Evolutionary conservation across 23 tunicate species (phyloP).

Genomic region (Ascidia mentula): DNA sequence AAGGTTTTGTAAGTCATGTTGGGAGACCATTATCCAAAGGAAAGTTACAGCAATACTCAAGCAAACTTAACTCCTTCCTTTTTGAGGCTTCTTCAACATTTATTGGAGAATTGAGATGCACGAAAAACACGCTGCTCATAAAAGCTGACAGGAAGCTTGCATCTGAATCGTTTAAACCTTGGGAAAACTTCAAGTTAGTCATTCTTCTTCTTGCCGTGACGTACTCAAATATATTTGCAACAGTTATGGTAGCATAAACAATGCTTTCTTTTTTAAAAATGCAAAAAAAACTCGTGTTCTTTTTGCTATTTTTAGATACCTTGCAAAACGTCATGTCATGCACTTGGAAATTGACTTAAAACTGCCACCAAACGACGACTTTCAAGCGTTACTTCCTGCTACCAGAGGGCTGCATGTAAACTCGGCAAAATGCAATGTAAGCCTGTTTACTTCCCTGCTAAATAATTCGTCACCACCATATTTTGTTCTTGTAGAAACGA

Average conservation of each 20-base stretch:
- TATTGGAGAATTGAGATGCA: not conserved
- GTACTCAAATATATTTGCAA: too few relatives aligned
- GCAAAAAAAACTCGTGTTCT: too few relatives aligned
- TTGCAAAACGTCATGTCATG: not conserved
- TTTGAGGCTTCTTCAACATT: not conserved
- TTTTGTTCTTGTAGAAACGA: not conserved
- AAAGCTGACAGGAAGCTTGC: not conserved
- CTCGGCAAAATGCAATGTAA: not conserved
- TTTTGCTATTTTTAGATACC: not conserved
- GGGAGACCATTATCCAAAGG: too few relatives aligned
- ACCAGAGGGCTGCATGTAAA: not conserved
- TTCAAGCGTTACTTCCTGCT: not conserved
- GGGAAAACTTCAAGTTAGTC: not conserved
- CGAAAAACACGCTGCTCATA: not conserved
- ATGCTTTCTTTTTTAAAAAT: too few relatives aligned
- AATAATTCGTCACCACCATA: not conserved
- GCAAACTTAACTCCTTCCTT: not conserved
- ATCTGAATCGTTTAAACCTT: not conserved
- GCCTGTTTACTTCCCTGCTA: not conserved
- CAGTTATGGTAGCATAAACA: too few relatives aligned
- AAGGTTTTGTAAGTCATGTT: too few relatives aligned
- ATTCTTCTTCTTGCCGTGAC: too few relatives aligned
- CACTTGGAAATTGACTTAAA: not conserved
- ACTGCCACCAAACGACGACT: not conserved
- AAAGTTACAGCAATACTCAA: not conserved